These are phyloP conservation scores for Lepus timidus DNA, from an alignment of 2,113 vertebrate genomes.

Conservation along the genomic window DNA sequence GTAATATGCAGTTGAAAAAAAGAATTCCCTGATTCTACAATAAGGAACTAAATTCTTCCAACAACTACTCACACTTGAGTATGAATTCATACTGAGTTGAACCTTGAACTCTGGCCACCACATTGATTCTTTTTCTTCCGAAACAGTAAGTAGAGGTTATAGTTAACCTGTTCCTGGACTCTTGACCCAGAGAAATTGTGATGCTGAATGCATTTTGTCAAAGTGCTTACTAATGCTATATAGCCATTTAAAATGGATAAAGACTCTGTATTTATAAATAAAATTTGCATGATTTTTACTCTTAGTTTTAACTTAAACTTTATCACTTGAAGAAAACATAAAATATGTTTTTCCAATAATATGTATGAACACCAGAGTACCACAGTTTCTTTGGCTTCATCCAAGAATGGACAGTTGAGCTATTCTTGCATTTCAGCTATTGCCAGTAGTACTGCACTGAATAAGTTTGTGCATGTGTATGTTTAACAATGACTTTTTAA, in stretches of 20 bases:
- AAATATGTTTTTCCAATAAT: not conserved
- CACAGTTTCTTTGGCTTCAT: not conserved
- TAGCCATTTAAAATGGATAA: no score
- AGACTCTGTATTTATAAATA: no score
- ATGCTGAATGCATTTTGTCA: no score
- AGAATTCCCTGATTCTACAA: no score
- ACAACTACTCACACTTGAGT: not conserved
- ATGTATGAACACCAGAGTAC: not conserved
- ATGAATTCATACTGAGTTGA: not conserved
- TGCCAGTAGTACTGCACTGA: not conserved
- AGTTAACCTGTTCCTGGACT: no score
- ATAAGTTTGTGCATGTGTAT: not conserved
- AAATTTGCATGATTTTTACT: not conserved
- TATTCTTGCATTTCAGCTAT: not conserved
- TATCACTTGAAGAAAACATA: not conserved
- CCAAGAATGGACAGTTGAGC: not conserved
- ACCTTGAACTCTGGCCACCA: not conserved
- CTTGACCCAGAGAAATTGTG: no score
- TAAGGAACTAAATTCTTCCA: not conserved
- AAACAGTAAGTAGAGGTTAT: no score
- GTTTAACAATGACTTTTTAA: not conserved
- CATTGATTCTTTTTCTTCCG: not conserved
- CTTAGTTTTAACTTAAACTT: not conserved
- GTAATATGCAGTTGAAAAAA: not conserved
- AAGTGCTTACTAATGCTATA: no score